A percentile compares a stretch with the other conserved stretches of the same genome.
phyloP scores from a whole-genome alignment of 2,797 vertebrate genomes.

The Hylomyscus alleni region DNA sequence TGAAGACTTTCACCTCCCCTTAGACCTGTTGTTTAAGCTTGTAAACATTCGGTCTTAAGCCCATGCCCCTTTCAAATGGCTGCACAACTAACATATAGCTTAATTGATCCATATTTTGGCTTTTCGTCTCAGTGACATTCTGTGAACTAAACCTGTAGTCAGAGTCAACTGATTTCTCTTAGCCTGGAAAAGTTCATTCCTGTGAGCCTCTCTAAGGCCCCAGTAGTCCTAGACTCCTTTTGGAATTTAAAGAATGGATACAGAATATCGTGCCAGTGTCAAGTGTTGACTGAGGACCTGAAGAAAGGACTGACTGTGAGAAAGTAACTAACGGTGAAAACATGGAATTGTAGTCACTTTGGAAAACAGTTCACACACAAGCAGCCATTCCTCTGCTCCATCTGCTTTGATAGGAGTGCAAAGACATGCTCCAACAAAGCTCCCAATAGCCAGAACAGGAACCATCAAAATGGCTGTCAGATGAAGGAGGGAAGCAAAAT shows the following conservation, averaged over 20 bases:
- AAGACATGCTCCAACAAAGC: not conserved
- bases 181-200: not conserved
- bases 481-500: not conserved
- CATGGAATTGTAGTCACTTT: not conserved
- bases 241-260: not conserved
- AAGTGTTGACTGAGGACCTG: not conserved
- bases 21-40: not conserved
- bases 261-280: not conserved
- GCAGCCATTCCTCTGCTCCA: not conserved
- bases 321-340: not conserved
- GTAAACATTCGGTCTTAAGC: not conserved
- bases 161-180: not conserved
- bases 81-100: not conserved
- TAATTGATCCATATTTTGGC: not conserved
- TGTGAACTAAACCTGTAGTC: not conserved
- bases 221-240: not conserved
- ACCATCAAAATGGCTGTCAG: too few relatives aligned
- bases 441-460: not conserved
- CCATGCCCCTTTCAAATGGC: not conserved
- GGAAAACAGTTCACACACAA: not conserved
- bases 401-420: not conserved
- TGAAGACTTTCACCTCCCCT: not conserved
- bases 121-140: not conserved
- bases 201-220: not conserved
- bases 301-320: not conserved